Base-by-base conservation (phyloP, 2,797 vertebrate genomes). In the Sciaenops ocellatus region DNA sequence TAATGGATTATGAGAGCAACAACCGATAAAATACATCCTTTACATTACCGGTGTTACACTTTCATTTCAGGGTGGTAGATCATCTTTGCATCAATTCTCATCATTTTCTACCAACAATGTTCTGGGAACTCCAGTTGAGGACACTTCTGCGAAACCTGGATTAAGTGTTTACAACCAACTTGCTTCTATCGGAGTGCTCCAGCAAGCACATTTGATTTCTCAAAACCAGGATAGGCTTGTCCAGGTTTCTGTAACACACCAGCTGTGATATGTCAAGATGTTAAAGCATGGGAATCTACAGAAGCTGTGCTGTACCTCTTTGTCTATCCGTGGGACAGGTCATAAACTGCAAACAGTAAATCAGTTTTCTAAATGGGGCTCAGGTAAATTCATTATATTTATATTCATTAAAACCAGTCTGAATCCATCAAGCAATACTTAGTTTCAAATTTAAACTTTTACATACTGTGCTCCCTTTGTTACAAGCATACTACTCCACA, bases 1-100 rank as follows among this genome's bases (percentile, higher is more conserved):
- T 48, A 62, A 68, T 60, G 56, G 57, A 64, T 48, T 15, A 68
- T 60, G 18, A 77, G 13, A 64, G 57, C 48, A 69, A 51, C 30
- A 42, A 28, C n/a, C 0, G 18, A 60, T 75, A 16, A 63, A 55
- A 77, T 38, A 16, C 42, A 22, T 70, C 11, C 12, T 38, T 41
- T 34, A 42, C 62, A 64, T 47, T 46, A 26, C 44, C 3, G 3
- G 16, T 50, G 26, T 68, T 61, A 62, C 9, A 41, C 17, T 38
- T 66, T 69, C 24, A n/a, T 30, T 73, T 67, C 24, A 54, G n/a
- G 8, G 8, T 52, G n/a, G 30, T 16, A 41, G 1, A 30, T 52
- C n/a, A 50, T 50, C 15, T 26, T 30, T 11, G 30, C 28, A 56
- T 63, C 5, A n/a, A n/a, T 34, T 26, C 22, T 42, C 6, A 20